These are phyloP conservation scores for Zaprionus davidi DNA, from an alignment of 1,140 invertebrate genomes.

Conservation along the genomic window DNA sequence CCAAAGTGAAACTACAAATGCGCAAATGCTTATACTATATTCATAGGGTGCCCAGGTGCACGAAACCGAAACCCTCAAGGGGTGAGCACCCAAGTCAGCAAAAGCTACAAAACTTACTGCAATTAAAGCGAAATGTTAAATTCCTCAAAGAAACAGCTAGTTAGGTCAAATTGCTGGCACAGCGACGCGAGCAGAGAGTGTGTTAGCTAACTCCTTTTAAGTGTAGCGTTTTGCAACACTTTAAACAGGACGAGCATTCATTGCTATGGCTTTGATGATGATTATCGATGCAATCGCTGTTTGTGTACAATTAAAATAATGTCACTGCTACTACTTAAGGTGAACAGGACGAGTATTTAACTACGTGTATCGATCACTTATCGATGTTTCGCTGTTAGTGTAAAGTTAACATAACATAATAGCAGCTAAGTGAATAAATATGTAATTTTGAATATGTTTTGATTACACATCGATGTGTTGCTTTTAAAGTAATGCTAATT, in stretches of 20 bases:
- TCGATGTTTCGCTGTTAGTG: background rate
- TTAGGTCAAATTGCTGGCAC: background rate
- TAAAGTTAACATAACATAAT: background rate
- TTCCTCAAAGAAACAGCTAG: background rate
- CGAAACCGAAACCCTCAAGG: background rate
- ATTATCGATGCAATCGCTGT: no score
- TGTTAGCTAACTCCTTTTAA: background rate
- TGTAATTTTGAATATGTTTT: no score
- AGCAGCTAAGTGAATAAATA: no score
- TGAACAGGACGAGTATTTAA: no score
- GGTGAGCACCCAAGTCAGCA: background rate
- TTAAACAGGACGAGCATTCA: background rate
- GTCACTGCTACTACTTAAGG: no score
- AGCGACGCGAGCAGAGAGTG: background rate
- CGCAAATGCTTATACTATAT: slow-evolving; percentile 1
- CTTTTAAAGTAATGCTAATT: no score
- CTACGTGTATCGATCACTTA: no score
- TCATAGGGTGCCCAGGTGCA: background rate
- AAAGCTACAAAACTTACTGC: background rate
- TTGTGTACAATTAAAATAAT: no score
- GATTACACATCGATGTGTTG: no score
- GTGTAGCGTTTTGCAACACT: background rate
- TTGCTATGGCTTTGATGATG: no score
- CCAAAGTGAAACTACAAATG: background rate
- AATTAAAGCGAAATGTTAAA: background rate